Conservation (phyloP, 2,888 invertebrate species). For the Tanytarsus gracilentus region DNA sequence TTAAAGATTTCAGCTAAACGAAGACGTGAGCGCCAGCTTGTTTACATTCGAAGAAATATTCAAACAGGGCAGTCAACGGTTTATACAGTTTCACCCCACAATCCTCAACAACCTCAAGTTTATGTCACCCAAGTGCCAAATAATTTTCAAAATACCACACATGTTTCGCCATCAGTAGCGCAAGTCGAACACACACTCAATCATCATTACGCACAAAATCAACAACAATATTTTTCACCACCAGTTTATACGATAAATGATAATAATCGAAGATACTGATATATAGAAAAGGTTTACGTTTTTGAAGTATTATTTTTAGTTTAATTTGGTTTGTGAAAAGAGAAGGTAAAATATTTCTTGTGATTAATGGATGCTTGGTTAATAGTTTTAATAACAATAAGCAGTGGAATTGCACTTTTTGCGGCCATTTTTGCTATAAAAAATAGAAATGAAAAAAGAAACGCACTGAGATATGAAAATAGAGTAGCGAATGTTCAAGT, state of each 20-base stretch:
- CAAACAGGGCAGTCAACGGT: not conserved
- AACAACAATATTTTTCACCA: not conserved
- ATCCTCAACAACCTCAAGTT: not conserved
- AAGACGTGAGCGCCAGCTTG: not conserved
- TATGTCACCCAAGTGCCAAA: not conserved
- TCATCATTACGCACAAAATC: not conserved
- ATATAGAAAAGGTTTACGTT: not conserved
- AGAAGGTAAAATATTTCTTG: not conserved
- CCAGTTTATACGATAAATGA: constrained; percentile 6
- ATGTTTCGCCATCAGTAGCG: not conserved
- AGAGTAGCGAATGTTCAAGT: not conserved
- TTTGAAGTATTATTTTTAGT: not conserved
- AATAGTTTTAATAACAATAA: not conserved
- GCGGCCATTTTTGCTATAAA: not conserved
- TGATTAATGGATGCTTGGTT: not conserved
- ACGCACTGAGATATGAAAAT: not conserved
- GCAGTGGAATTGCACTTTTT: not conserved
- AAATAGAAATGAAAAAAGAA: not conserved
- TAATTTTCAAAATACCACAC: constrained; percentile 4
- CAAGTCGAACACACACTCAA: constrained; percentile 1
- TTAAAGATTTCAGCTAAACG: not conserved
- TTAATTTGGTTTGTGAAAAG: not conserved
- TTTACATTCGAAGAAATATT: not conserved
- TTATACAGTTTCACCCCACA: not conserved
- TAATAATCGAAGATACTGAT: no score